Conservation (phyloP, 2,113 vertebrate genomes). For the Cariama cristata region DNA sequence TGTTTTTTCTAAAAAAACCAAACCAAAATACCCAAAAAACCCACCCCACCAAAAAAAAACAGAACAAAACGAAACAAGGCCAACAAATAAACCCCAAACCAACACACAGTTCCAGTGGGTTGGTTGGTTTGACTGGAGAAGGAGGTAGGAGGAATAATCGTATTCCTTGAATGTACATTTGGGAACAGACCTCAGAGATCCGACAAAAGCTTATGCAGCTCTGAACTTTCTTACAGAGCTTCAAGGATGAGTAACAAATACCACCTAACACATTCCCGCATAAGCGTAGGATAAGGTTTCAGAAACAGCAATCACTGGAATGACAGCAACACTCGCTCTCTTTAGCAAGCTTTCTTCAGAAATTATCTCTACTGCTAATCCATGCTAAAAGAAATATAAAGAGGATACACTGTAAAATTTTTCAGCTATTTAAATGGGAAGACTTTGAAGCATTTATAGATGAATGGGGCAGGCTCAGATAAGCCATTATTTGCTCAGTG, state of each 20-base stretch:
- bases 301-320: not conserved
- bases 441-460: not conserved
- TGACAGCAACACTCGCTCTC: not conserved
- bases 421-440: not conserved
- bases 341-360: not conserved
- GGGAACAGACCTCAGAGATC: not conserved
- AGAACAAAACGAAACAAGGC: not conserved
- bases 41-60: not conserved
- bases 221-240: slow-evolving; percentile 15
- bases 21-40: not conserved
- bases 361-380: not conserved
- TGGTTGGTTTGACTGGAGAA: not conserved
- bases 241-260: slow-evolving; percentile 36
- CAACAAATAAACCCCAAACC: not conserved
- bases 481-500: not conserved
- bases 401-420: not conserved
- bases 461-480: not conserved
- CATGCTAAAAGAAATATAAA: not conserved
- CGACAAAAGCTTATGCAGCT: slow-evolving; percentile 7
- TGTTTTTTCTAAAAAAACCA: not conserved
- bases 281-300: not conserved
- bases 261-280: not conserved
- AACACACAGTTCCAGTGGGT: not conserved
- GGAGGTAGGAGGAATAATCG: not conserved
- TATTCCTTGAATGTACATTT: not conserved